Evolutionary conservation across 2,797 vertebrate genomes (phyloP), one percentile per base, ranked within the genome.

Genomic region (Pseudochirops corinnae): DNA sequence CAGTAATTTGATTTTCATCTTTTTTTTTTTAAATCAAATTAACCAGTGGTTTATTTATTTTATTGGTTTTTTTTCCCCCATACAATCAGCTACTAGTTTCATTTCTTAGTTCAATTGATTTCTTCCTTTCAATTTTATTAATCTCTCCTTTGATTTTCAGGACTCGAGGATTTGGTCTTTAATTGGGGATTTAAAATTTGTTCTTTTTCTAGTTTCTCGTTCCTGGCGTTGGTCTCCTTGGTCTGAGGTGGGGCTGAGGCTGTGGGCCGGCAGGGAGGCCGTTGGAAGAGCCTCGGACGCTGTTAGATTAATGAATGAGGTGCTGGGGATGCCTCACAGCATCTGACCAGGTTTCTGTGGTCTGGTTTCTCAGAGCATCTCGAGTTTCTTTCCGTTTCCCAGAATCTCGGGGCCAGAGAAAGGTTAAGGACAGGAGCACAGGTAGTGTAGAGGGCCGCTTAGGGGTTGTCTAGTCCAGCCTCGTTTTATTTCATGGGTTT

Each of bases 271-370:
- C n/a, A 82, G 74, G 33, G 31, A 62, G 31, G 62, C 14, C n/a
- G 58, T 33, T 5, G 33, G 62, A n/a, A 67, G 33, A 67, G 13
- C 16, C 1, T 67, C 2, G 62, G 62, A n/a, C 1, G 13, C 29
- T 1, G 4, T n/a, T 18, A 18, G 31, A n/a, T n/a, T 16, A 5
- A 67, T 3, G 31, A n/a, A 18, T 5, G 18, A 46, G 67, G 24
- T 24, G 0, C 21, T 3, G 18, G 0, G n/a, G 2, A 14, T 9
- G 1, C 74, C 18, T 39, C 33, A 6, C 0, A 31, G 60, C 60
- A 0, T 33, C 60, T 62, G 58, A 28, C 26, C 58, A 60, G 0
- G 9, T 31, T 29, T 62, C 14, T n/a, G 62, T 67, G 74, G 74
- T 82, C 18, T 10, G 74, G 10, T 82, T 46, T 24, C 16, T 74